Evolutionary conservation across 2,888 invertebrate genomes (phyloP), one percentile per base, ranked within the genome.

Genomic region (Slavum lentiscoides): DNA sequence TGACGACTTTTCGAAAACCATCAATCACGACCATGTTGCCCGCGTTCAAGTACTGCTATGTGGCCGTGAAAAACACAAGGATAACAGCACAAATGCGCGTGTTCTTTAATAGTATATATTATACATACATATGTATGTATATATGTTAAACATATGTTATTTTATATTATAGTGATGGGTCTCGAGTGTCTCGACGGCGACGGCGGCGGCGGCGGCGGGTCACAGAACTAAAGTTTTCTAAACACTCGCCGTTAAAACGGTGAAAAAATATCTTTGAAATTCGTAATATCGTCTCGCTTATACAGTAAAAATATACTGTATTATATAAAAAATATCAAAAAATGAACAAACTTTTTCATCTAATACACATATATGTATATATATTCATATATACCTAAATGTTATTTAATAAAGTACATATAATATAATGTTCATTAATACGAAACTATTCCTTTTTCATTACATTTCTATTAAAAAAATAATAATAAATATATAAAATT

Each of bases 121-220:
- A n/a, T n/a, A n/a, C n/a, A n/a, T n/a, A n/a, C n/a, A n/a, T n/a
- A n/a, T n/a, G n/a, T n/a, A n/a, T n/a, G n/a, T n/a, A n/a, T n/a
- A 30, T 30, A 72, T 80, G 80, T 80, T 72, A 55, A 80, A 80
- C 80, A 80, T 43, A 58, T 80, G 80, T 80, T 80, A 72, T 70
- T 30, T 30, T 30, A 30, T 30, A 30, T 30, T 30, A 30, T 72
- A 64, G 72, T 70, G 80, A 80, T 72, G 72, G 72, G 70, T 64
- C 43, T 72, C 64, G 72, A 72, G 70, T 72, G 64, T 80, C 70
- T 80, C 4, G 30, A 4, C 30, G 30, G 30, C 30, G 30, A 4
- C 30, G 30, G 30, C 30, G 30, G 30, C n/a, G n/a, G n/a, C n/a
- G n/a, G n/a, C n/a, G n/a, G n/a, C 11, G 43, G 58, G 58, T 72